A percentile compares a stretch with the other conserved stretches of the same genome.
These are phyloP conservation scores for Anhinga anhinga DNA, from an alignment of 2,113 vertebrate genomes.

Conservation along the genomic window DNA sequence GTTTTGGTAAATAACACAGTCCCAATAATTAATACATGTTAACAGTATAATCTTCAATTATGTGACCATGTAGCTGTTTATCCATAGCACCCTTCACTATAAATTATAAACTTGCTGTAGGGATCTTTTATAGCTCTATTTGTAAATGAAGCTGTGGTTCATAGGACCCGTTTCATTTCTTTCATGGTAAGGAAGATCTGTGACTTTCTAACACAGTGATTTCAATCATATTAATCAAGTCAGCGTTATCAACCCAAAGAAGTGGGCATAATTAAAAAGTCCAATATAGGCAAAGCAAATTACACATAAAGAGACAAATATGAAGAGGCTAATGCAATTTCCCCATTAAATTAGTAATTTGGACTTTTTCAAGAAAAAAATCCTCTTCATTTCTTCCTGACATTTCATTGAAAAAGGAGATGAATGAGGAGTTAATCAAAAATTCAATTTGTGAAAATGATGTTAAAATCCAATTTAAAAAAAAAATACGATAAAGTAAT, in stretches of 20 bases:
- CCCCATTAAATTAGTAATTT: background rate
- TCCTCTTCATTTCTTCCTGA: background rate
- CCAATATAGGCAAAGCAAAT: background rate
- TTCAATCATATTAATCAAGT: background rate
- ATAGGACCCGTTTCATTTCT: background rate
- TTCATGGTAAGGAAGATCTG: background rate
- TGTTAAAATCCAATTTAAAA: background rate
- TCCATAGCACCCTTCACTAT: background rate
- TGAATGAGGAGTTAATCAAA: background rate
- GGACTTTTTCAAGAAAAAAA: background rate
- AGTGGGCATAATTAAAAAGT: background rate
- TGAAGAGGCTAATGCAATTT: background rate
- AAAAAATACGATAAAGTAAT: background rate
- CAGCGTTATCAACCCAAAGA: background rate
- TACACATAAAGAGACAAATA: background rate
- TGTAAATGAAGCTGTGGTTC: background rate
- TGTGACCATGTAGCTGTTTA: background rate
- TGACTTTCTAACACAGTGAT: background rate
- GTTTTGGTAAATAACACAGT: background rate
- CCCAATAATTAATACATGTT: background rate
- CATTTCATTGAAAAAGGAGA: background rate
- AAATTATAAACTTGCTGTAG: background rate
- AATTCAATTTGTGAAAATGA: background rate
- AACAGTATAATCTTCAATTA: background rate
- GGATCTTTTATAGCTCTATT: background rate